Evolutionary conservation across 2,888 invertebrate species (phyloP).

Genomic region (Drosophila maculinotata): DNA sequence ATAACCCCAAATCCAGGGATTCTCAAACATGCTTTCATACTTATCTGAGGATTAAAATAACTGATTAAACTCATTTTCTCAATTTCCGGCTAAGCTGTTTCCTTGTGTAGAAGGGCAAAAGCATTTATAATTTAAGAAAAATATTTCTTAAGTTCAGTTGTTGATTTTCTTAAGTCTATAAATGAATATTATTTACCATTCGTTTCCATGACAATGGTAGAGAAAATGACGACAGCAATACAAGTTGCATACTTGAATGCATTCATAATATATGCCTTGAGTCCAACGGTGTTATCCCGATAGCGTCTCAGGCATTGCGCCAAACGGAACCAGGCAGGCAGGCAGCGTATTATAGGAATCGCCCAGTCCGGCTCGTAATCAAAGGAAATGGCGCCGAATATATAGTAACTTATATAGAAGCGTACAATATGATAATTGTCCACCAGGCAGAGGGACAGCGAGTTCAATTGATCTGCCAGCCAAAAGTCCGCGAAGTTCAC

Average conservation of each 20-base stretch:
- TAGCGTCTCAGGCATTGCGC: slow-evolving; percentile 97
- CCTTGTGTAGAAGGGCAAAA: no score
- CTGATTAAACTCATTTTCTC: no score
- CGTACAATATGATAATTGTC: slow-evolving; percentile 97
- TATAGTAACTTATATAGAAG: slow-evolving; percentile 88
- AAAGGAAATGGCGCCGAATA: background rate
- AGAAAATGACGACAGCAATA: slow-evolving; percentile 94
- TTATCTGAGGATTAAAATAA: slow-evolving; percentile 82
- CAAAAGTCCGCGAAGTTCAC: slow-evolving; percentile 98
- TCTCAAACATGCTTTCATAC: slow-evolving; percentile 87
- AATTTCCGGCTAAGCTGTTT: no score
- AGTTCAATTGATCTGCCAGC: slow-evolving; percentile 97
- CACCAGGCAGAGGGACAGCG: slow-evolving; percentile 92
- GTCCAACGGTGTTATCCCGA: slow-evolving; percentile 92
- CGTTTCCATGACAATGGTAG: slow-evolving; percentile 86
- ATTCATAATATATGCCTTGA: slow-evolving; percentile 96
- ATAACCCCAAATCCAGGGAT: slow-evolving; percentile 95
- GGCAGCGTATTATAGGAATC: slow-evolving; percentile 91
- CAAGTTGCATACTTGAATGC: slow-evolving; percentile 98
- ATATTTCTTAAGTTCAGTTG: no score
- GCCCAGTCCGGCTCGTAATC: slow-evolving; percentile 88
- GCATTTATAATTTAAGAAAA: no score
- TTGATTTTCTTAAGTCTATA: background rate
- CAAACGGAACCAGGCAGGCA: slow-evolving; percentile 98
- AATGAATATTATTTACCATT: slow-evolving; percentile 69